phyloP scores from a whole-genome alignment of 2,113 vertebrate species.

The Cervus canadensis region DNA sequence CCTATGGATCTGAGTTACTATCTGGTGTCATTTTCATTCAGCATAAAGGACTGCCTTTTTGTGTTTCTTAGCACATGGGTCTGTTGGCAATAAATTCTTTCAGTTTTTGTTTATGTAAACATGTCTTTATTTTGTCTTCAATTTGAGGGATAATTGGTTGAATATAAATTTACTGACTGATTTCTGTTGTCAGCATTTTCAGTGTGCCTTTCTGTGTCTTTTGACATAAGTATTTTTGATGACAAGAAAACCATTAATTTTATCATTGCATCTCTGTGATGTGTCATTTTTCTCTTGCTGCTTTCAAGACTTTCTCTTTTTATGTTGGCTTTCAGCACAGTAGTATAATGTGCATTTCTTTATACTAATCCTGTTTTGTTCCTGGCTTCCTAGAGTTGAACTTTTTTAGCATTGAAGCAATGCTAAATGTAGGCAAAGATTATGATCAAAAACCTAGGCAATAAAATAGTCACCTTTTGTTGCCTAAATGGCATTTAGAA shows the following conservation, averaged over 20 bases:
- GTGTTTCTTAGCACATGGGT: not conserved
- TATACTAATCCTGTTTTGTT: not conserved
- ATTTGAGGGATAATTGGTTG: not conserved
- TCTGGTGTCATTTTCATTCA: not conserved
- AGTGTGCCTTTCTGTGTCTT: not conserved
- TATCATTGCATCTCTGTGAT: not conserved
- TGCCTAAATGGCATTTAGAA: not conserved
- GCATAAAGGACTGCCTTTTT: not conserved
- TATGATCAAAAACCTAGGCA: not conserved
- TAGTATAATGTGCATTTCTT: not conserved
- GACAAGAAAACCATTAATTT: not conserved
- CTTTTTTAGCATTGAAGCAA: not conserved
- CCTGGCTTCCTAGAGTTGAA: not conserved
- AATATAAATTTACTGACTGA: not conserved
- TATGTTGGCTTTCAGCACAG: not conserved
- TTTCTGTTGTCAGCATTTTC: not conserved
- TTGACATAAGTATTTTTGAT: not conserved
- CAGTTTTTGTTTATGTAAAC: not conserved
- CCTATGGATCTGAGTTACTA: not conserved
- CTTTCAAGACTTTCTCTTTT: not conserved
- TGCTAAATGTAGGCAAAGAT: not conserved
- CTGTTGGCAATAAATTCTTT: not conserved
- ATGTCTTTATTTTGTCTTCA: not conserved
- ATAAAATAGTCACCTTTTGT: not conserved
- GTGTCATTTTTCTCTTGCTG: not conserved